Evolutionary conservation across 2,888 invertebrate genomes (phyloP).

Genomic region (Pollenia angustigena): DNA sequence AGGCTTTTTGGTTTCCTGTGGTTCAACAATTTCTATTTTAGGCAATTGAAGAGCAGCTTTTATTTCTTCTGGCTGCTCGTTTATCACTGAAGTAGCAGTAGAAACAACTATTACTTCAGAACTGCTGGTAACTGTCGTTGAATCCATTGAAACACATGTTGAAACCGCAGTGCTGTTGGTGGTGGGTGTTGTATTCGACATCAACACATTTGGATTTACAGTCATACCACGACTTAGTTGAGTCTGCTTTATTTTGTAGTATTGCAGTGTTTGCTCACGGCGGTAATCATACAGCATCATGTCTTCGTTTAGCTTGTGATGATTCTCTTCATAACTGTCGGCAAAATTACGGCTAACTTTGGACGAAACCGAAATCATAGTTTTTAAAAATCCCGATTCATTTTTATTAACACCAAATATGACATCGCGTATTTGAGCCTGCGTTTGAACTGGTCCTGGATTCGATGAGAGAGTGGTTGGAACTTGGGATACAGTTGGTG

Average conservation of each 20-base stretch:
- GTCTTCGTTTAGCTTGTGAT: slow-evolving; percentile 84
- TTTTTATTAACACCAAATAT: slow-evolving; percentile 81
- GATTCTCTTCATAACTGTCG: slow-evolving; percentile 79
- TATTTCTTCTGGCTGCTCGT: neutral
- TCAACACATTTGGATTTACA: slow-evolving; percentile 60
- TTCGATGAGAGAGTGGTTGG: slow-evolving; percentile 37
- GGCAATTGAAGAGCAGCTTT: slow-evolving; percentile 24
- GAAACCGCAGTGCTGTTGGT: slow-evolving; percentile 17
- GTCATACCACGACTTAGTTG: slow-evolving; percentile 82
- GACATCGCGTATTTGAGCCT: slow-evolving; percentile 82
- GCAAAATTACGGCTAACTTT: slow-evolving; percentile 76
- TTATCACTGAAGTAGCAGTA: neutral
- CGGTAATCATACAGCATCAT: slow-evolving; percentile 90
- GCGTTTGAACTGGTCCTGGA: slow-evolving; percentile 77
- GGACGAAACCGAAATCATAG: slow-evolving; percentile 83
- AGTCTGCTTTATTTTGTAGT: slow-evolving; percentile 89
- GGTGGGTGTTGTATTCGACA: slow-evolving; percentile 36
- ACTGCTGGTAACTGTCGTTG: neutral
- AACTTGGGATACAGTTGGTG: neutral
- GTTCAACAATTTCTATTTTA: slow-evolving; percentile 63
- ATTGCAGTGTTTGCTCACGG: slow-evolving; percentile 89
- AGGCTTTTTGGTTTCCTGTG: slow-evolving; percentile 20
- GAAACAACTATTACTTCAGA: neutral
- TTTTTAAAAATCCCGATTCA: slow-evolving; percentile 82
- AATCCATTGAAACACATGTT: neutral